A percentile compares a stretch with the other conserved stretches of the same genome.
Conservation (phyloP, 2,113 vertebrate species). For the Lepus europaeus region DNA sequence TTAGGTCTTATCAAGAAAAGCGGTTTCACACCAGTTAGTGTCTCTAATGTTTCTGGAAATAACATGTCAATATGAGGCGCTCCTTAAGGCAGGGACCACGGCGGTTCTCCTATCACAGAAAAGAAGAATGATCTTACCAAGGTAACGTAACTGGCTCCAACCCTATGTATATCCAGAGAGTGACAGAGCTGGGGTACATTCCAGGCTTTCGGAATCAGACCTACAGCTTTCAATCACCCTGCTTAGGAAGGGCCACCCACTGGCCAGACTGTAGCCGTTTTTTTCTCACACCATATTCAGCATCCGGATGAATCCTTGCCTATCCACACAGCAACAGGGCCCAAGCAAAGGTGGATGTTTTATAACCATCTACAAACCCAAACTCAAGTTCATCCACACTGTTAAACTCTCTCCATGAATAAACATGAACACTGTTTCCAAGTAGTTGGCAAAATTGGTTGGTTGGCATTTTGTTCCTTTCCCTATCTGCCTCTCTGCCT, state of each 20-base stretch:
- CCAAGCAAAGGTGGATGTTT: neutral
- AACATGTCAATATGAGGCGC: neutral
- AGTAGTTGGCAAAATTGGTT: neutral
- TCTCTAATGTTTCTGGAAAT: neutral
- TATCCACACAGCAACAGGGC: neutral
- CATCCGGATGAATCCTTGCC: neutral
- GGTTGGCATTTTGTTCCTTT: constrained; percentile 1
- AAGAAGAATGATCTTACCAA: neutral
- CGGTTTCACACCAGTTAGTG: neutral
- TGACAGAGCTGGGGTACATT: neutral
- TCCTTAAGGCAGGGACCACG: neutral
- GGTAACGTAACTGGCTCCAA: neutral
- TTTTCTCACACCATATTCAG: neutral
- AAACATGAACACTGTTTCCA: neutral
- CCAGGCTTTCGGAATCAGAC: neutral
- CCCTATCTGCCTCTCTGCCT: neutral
- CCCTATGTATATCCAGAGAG: neutral
- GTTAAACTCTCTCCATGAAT: neutral
- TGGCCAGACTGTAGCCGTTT: neutral
- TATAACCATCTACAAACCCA: neutral
- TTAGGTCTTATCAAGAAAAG: constrained; percentile 4
- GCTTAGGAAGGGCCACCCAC: neutral
- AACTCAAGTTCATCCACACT: neutral
- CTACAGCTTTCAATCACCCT: neutral
- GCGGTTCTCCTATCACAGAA: neutral